phyloP scores from a whole-genome alignment of 2,888 invertebrate genomes.

The Macropis europaea region DNA sequence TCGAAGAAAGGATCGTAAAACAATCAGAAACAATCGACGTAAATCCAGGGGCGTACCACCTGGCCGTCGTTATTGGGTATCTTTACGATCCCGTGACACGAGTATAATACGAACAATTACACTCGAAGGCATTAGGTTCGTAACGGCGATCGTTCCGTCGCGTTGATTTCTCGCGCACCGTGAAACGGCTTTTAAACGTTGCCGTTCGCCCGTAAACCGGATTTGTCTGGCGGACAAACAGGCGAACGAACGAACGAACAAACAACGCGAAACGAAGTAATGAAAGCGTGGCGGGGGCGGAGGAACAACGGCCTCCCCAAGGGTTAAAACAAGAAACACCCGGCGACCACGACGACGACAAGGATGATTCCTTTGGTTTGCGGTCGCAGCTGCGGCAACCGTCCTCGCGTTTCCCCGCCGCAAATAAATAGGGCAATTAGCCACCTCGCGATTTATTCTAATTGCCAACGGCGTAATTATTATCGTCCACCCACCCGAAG shows the following conservation, averaged over 20 bases:
- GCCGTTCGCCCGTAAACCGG: slow-evolving; percentile 22
- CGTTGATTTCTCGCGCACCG: slow-evolving; percentile 12
- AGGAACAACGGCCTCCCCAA: background rate
- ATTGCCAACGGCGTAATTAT: slow-evolving; percentile 72
- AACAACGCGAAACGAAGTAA: slow-evolving; percentile 23
- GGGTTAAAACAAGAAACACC: slow-evolving; percentile 19
- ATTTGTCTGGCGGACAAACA: slow-evolving; percentile 26
- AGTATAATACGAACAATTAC: slow-evolving; percentile 40
- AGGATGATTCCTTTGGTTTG: slow-evolving; percentile 12
- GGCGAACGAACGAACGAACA: slow-evolving; percentile 7
- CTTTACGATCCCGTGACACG: slow-evolving; percentile 19
- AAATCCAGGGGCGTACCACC: too few relatives aligned
- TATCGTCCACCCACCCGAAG: slow-evolving; percentile 70
- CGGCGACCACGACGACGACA: slow-evolving; percentile 6
- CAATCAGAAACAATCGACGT: too few relatives aligned
- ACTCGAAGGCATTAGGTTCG: slow-evolving; percentile 22
- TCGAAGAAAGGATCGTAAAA: too few relatives aligned
- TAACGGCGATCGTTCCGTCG: slow-evolving; percentile 16
- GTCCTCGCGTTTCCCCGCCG: slow-evolving; percentile 21
- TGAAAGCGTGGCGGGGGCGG: slow-evolving; percentile 2
- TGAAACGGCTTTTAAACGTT: slow-evolving; percentile 40
- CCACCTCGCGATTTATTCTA: slow-evolving; percentile 70
- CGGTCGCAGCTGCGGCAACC: slow-evolving; percentile 25
- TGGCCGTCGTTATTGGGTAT: too few relatives aligned
- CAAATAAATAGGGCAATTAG: slow-evolving; percentile 74